Conservation (phyloP, 1,140 invertebrate species). For the Habropoda laboriosa region DNA sequence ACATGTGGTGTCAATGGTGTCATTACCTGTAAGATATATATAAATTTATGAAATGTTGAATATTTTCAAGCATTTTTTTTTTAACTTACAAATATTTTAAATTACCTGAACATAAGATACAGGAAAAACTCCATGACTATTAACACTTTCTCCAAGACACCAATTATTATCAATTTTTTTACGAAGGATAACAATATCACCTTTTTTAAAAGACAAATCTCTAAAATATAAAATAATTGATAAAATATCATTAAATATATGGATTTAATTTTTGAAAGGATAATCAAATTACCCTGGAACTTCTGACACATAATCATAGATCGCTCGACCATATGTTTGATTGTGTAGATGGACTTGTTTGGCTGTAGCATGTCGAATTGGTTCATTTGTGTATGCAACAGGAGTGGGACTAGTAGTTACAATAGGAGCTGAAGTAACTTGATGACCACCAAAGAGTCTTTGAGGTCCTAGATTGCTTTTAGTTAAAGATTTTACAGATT, state of each 20-base stretch:
- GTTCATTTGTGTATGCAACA: conserved; percentile 64
- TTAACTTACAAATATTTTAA: background rate
- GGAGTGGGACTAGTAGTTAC: conserved; percentile 66
- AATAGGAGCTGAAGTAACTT: conserved; percentile 65
- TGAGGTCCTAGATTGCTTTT: conserved; percentile 74
- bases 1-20: conserved; percentile 89
- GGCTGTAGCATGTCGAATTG: conserved; percentile 72
- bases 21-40: conserved; percentile 85
- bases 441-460: conserved; percentile 73
- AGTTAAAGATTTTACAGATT: conserved; percentile 69
- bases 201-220: conserved; percentile 95
- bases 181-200: conserved; percentile 90
- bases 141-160: conserved; percentile 93
- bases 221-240: conserved; percentile 81
- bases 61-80: background rate
- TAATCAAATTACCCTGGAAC: conserved; percentile 86
- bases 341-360: conserved; percentile 78
- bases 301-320: conserved; percentile 93
- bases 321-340: conserved; percentile 91
- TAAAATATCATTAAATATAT: conserved; percentile 10
- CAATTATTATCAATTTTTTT: conserved; percentile 95
- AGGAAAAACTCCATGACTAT: conserved; percentile 92
- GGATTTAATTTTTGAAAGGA: background rate
- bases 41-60: conserved; percentile 27
- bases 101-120: conserved; percentile 92